Conservation (phyloP, 2,888 invertebrate genomes). For the Malacosoma neustria region DNA sequence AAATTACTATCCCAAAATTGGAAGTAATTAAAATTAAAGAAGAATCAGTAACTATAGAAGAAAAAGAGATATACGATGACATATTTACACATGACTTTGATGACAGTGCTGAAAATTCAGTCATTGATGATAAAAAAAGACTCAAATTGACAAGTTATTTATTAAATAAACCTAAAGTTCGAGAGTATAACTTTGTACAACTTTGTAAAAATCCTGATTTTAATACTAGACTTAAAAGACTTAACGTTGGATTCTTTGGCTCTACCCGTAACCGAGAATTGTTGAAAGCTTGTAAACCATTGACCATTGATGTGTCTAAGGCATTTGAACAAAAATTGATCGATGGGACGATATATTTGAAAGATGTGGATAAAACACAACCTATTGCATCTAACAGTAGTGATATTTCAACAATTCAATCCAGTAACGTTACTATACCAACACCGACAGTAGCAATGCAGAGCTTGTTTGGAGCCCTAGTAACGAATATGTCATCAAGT, state of each 20-base stretch:
- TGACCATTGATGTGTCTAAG: constrained; percentile 54
- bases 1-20: constrained; percentile 25
- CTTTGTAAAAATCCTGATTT: constrained; percentile 65
- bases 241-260: constrained; percentile 46
- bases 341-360: constrained; percentile 39
- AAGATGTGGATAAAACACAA: constrained; percentile 10
- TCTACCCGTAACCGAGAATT: constrained; percentile 38
- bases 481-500: neutral
- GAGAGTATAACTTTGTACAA: constrained; percentile 46
- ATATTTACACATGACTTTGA: neutral
- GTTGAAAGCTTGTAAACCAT: constrained; percentile 43
- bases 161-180: constrained; percentile 44
- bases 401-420: neutral
- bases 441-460: neutral
- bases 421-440: neutral
- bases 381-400: neutral
- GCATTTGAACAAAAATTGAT: constrained; percentile 46
- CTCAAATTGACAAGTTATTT: constrained; percentile 39
- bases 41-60: constrained; percentile 6
- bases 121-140: constrained; percentile 18
- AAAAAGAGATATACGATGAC: constrained; percentile 6
- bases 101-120: neutral
- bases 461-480: neutral
- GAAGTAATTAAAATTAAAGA: constrained; percentile 11
- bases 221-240: constrained; percentile 49